Percentiles rank a stretch among this genome's conserved stretches.
These are phyloP conservation scores for Epizoanthus stellaris DNA, from an alignment of 92 coral and sea anemone genomes.

Conservation along the genomic window DNA sequence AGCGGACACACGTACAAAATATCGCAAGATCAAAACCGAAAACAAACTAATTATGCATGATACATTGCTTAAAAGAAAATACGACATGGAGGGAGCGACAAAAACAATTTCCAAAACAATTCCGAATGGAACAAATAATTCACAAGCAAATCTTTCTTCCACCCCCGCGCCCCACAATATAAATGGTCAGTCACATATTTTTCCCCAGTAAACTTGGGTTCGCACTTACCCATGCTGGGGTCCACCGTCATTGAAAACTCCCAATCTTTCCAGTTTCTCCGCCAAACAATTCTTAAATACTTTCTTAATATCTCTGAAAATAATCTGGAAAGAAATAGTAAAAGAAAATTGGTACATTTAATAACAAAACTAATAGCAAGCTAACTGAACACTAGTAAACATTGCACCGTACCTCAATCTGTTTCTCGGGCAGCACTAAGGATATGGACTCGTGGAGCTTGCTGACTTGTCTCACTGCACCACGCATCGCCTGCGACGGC, in stretches of 20 bases:
- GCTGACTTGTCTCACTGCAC: conserved; percentile 86
- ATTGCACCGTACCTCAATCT: conserved; percentile 76
- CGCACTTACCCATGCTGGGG: conserved; percentile 94
- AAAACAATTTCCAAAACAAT: no score
- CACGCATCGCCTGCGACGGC: conserved; percentile 98
- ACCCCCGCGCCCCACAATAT: no score
- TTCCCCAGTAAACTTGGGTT: no score
- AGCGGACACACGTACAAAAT: no score
- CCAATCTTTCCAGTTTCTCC: conserved; percentile 76
- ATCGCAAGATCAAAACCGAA: no score
- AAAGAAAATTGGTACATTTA: not conserved
- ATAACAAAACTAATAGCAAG: no score
- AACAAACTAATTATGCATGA: no score
- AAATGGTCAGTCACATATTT: not conserved
- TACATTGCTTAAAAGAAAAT: no score
- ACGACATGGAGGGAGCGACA: no score
- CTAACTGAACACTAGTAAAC: no score
- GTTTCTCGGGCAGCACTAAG: conserved; percentile 71
- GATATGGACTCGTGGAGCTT: conserved; percentile 95
- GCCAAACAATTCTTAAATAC: conserved; percentile 90
- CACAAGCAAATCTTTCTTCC: no score
- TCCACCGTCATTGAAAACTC: conserved; percentile 89
- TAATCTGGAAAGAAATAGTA: conserved; percentile 52
- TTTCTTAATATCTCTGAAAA: conserved; percentile 91
- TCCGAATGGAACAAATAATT: no score